phyloP scores from a whole-genome alignment of 2,113 vertebrate genomes.

The Mus pahari region DNA sequence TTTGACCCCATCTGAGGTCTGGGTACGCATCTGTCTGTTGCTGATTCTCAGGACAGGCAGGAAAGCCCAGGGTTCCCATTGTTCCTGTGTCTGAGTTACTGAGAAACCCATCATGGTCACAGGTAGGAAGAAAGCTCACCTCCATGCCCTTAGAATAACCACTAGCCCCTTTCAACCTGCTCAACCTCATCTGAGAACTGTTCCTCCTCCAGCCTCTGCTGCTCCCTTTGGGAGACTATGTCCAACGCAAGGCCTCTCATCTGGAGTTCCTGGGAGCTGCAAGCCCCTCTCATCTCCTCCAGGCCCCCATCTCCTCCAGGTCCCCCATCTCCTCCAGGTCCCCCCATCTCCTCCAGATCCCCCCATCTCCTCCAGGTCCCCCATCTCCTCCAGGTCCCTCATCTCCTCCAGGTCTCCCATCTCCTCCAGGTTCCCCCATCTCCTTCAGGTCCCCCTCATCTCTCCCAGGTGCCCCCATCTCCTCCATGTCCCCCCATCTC shows the following conservation, averaged over 20 bases:
- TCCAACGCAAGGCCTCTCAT: not conserved
- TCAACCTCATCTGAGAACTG: not conserved
- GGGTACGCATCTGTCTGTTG: not conserved
- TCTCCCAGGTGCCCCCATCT: not conserved
- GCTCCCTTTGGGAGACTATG: not conserved
- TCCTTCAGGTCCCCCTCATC: too few relatives aligned
- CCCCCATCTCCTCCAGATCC: not conserved
- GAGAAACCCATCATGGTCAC: not conserved
- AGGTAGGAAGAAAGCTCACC: not conserved
- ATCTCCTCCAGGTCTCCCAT: not conserved
- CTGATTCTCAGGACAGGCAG: not conserved
- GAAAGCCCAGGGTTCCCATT: accelerated
- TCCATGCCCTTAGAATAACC: not conserved
- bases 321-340: not conserved
- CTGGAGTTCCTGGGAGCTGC: not conserved
- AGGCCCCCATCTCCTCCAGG: not conserved
- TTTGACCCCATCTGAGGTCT: not conserved
- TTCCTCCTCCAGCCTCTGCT: not conserved
- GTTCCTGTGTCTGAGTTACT: not conserved
- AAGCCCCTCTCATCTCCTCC: not conserved
- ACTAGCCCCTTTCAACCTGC: not conserved
- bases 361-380: not conserved
- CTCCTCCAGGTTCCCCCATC: too few relatives aligned
- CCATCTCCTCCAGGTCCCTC: too few relatives aligned
- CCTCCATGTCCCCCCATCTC: not conserved